Conservation (phyloP, 2,113 vertebrate genomes). For the Glaucomys volans region DNA sequence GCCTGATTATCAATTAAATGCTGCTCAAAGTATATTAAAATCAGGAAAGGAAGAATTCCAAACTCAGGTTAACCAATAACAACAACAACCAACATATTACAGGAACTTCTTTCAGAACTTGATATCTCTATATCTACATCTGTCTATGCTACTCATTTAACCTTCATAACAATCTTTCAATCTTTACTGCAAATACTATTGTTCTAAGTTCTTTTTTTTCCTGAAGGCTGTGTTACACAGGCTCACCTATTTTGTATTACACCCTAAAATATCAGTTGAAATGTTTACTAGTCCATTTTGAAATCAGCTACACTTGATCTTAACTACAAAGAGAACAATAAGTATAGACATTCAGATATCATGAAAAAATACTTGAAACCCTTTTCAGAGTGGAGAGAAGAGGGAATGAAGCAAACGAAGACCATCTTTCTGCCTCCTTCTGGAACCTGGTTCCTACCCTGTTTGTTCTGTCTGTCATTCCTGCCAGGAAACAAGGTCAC, state of each 20-base stretch:
- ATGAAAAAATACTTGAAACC: background rate
- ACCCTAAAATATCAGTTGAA: background rate
- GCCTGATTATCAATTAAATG: background rate
- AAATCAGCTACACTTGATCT: background rate
- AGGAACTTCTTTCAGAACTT: background rate
- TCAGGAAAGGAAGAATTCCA: background rate
- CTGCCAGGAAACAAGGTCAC: background rate
- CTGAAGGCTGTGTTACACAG: background rate
- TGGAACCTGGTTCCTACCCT: background rate
- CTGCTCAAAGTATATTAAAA: background rate
- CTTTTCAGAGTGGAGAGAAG: background rate
- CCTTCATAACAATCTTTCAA: background rate
- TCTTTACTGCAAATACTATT: background rate
- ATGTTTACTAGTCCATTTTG: background rate
- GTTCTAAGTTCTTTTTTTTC: background rate
- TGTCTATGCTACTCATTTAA: background rate
- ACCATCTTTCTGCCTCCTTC: background rate
- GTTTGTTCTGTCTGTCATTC: too few relatives aligned
- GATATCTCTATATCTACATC: background rate
- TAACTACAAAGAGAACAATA: slow-evolving; percentile 12
- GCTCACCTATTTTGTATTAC: slow-evolving; percentile 23
- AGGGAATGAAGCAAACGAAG: background rate
- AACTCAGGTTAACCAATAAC: background rate
- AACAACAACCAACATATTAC: background rate
- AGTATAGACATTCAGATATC: background rate